A percentile compares a stretch with the other conserved stretches of the same genome.
These are phyloP conservation scores for Mechanitis mazaeus DNA, from an alignment of 2,888 invertebrate species.

Conservation along the genomic window DNA sequence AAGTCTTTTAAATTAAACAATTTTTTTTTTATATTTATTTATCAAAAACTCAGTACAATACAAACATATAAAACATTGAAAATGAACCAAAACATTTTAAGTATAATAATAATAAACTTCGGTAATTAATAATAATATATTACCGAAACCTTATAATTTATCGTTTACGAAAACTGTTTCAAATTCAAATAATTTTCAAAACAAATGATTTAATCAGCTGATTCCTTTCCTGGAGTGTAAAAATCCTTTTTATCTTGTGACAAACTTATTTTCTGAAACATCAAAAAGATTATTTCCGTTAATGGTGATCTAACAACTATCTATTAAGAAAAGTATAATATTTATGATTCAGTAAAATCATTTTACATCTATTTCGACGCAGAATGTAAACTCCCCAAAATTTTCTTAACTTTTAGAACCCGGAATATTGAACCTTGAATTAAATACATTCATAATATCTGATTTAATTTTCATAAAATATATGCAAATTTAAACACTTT, in stretches of 20 bases:
- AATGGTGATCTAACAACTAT: not conserved
- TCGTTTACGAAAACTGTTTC: too few relatives aligned
- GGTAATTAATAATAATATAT: too few relatives aligned
- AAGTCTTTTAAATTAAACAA: too few relatives aligned
- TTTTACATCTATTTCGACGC: not conserved
- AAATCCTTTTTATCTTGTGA: slow-evolving; percentile 42
- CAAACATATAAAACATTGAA: too few relatives aligned
- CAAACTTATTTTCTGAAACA: slow-evolving; percentile 36
- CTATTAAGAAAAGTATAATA: slow-evolving; percentile 5
- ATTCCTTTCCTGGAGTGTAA: slow-evolving; percentile 44
- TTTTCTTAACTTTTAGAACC: not conserved
- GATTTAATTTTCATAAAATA: slow-evolving; percentile 17
- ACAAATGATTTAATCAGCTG: slow-evolving; percentile 17
- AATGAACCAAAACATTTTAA: too few relatives aligned
- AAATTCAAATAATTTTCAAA: too few relatives aligned
- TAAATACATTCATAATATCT: slow-evolving; percentile 12
- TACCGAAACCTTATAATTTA: too few relatives aligned
- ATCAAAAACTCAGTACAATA: too few relatives aligned
- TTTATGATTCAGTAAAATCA: too few relatives aligned
- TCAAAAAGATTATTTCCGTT: slow-evolving; percentile 8
- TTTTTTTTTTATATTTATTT: too few relatives aligned
- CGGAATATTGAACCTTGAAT: slow-evolving; percentile 6
- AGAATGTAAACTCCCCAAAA: not conserved
- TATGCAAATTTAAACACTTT: slow-evolving; percentile 16
- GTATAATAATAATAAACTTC: too few relatives aligned